phyloP scores from a whole-genome alignment of 2,888 invertebrate genomes.

The Calliscelio sp. region DNA sequence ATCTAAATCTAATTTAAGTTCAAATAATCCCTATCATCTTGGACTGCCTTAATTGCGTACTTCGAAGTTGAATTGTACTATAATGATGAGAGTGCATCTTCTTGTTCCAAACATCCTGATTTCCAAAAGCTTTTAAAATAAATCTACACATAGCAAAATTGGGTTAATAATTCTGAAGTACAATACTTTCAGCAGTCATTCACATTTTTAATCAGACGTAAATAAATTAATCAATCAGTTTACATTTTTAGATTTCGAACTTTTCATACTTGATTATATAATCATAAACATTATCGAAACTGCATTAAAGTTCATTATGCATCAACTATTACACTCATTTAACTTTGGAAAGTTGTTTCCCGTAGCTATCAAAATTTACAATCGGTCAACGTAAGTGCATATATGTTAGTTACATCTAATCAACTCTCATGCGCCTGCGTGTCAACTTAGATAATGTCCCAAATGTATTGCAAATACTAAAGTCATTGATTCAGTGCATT shows the following conservation, averaged over 20 bases:
- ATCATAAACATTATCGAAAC: no score
- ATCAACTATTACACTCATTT: no score
- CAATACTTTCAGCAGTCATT: no score
- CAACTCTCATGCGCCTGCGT: conserved; percentile 7
- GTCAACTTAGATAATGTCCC: conserved; percentile 24
- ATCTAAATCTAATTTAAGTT: conserved; percentile 51
- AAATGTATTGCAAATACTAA: conserved; percentile 11
- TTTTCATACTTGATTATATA: no score
- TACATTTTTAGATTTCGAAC: no score
- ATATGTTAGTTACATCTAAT: not conserved
- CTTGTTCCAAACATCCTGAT: conserved; percentile 17
- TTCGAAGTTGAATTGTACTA: conserved; percentile 16
- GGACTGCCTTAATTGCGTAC: conserved; percentile 41
- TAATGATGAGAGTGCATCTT: conserved; percentile 30
- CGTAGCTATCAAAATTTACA: no score
- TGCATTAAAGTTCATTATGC: no score
- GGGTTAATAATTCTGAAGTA: no score
- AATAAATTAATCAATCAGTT: no score
- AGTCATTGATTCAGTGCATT: conserved; percentile 10
- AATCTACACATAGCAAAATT: not conserved
- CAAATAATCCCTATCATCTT: conserved; percentile 48
- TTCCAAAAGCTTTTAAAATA: conserved; percentile 9
- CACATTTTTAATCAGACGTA: no score
- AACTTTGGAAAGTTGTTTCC: no score
- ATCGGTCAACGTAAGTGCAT: no score